These are phyloP conservation scores for Ormyrus rosae DNA, from an alignment of 2,888 invertebrate genomes.

Conservation along the genomic window DNA sequence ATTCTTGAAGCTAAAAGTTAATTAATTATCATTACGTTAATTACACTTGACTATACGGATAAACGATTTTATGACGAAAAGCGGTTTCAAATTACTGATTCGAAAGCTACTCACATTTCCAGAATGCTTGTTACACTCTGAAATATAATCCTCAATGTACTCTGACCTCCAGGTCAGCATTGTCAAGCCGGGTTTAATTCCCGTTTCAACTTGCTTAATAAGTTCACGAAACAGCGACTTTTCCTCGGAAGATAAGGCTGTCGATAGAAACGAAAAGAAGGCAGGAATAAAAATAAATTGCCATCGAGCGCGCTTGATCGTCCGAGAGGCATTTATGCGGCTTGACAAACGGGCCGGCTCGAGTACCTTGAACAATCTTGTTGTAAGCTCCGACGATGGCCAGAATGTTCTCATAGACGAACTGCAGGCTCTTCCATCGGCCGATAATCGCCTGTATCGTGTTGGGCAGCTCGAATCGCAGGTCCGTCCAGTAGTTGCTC, in stretches of 20 bases:
- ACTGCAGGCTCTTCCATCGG: slow-evolving; percentile 79
- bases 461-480: slow-evolving; percentile 83
- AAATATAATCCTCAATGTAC: slow-evolving; percentile 84
- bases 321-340: too few relatives aligned
- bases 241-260: slow-evolving; percentile 86
- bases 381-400: slow-evolving; percentile 87
- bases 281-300: background rate
- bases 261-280: slow-evolving; percentile 60
- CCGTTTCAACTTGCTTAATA: slow-evolving; percentile 79
- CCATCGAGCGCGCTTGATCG: too few relatives aligned
- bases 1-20: slow-evolving; percentile 82
- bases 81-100: too few relatives aligned
- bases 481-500: slow-evolving; percentile 84
- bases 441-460: slow-evolving; percentile 81
- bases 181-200: slow-evolving; percentile 84
- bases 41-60: too few relatives aligned
- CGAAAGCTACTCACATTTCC: slow-evolving; percentile 77
- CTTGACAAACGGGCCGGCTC: background rate
- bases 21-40: too few relatives aligned
- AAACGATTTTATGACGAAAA: too few relatives aligned
- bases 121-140: slow-evolving; percentile 83
- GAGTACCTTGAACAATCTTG: slow-evolving; percentile 77
- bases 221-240: slow-evolving; percentile 86
- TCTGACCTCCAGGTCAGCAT: slow-evolving; percentile 86
- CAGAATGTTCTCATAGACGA: slow-evolving; percentile 84